Conservation (phyloP, 2,113 vertebrate species). For the Neotoma lepida region DNA sequence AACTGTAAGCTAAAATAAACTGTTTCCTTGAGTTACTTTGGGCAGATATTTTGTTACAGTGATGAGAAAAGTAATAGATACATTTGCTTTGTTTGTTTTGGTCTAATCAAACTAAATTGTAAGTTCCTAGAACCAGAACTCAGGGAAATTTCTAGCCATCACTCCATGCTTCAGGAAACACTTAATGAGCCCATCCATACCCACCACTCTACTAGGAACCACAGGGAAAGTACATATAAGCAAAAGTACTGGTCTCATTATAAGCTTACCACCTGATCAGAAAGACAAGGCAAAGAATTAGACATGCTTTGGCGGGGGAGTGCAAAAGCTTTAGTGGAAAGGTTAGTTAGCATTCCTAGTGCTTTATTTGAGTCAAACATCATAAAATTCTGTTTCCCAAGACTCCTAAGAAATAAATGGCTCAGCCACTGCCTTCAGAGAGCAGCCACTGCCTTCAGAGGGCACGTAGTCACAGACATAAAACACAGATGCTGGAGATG, state of each 20-base stretch:
- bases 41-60: not conserved
- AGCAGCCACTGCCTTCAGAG: not conserved
- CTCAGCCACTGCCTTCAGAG: not conserved
- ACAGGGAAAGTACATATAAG: not conserved
- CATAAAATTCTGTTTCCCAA: not conserved
- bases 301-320: not conserved
- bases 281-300: not conserved
- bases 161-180: not conserved
- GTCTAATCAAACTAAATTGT: not conserved
- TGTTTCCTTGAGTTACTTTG: not conserved
- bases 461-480: not conserved
- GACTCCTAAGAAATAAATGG: not conserved
- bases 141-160: slow-evolving; percentile 7
- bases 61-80: not conserved
- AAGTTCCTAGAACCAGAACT: slow-evolving; percentile 1
- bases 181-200: not conserved
- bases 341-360: not conserved
- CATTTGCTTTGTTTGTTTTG: not conserved
- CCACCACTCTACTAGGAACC: not conserved
- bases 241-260: not conserved
- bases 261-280: not conserved
- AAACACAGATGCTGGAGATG: not conserved
- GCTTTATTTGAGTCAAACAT: not conserved
- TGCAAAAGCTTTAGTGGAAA: not conserved
- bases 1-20: not conserved